A percentile compares a stretch with the other conserved stretches of the same genome.
Evolutionary conservation across 2,888 invertebrate species (phyloP).

Genomic region (Amiota communis): DNA sequence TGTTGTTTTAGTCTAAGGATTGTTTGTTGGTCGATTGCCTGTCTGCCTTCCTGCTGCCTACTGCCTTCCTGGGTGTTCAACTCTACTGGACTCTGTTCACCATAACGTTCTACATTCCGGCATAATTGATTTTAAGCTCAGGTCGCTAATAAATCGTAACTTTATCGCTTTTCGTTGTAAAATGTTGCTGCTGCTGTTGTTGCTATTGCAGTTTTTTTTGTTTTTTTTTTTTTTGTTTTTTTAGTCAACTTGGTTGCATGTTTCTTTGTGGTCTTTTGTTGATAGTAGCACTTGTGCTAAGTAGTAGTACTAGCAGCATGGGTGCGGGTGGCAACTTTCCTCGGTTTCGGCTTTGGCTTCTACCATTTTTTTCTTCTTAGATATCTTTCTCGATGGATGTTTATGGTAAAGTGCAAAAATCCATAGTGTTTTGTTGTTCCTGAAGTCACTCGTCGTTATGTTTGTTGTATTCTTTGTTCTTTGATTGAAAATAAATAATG

Average conservation of each 20-base stretch:
- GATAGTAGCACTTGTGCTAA: slow-evolving; percentile 24
- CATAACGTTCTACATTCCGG: slow-evolving; percentile 70
- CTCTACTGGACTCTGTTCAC: slow-evolving; percentile 29
- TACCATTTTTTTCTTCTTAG: too few species aligned
- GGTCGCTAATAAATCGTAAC: slow-evolving; percentile 71
- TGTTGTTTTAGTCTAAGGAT: neutral
- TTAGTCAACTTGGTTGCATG: slow-evolving; percentile 29
- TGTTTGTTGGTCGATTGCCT: slow-evolving; percentile 3
- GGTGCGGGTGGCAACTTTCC: neutral
- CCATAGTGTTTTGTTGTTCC: slow-evolving; percentile 47
- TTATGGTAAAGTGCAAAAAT: slow-evolving; percentile 49
- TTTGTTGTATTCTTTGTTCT: slow-evolving; percentile 16
- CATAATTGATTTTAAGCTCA: slow-evolving; percentile 71
- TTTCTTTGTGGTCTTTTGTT: slow-evolving; percentile 25
- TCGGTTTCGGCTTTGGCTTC: too few species aligned
- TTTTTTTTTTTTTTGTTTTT: slow-evolving; percentile 16
- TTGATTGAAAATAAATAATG: slow-evolving; percentile 46
- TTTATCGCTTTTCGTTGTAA: slow-evolving; percentile 66
- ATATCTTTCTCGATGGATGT: slow-evolving; percentile 9
- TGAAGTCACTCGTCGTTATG: slow-evolving; percentile 30
- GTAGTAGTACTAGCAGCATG: neutral
- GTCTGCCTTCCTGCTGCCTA: slow-evolving; percentile 30
- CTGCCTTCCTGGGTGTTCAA: slow-evolving; percentile 53
- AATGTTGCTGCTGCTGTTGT: slow-evolving; percentile 48
- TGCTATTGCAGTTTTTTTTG: slow-evolving; percentile 6